Percentiles rank a stretch among this genome's conserved stretches.
These are phyloP conservation scores for Marmota flaviventris DNA, from an alignment of 2,113 vertebrate species.

Conservation along the genomic window DNA sequence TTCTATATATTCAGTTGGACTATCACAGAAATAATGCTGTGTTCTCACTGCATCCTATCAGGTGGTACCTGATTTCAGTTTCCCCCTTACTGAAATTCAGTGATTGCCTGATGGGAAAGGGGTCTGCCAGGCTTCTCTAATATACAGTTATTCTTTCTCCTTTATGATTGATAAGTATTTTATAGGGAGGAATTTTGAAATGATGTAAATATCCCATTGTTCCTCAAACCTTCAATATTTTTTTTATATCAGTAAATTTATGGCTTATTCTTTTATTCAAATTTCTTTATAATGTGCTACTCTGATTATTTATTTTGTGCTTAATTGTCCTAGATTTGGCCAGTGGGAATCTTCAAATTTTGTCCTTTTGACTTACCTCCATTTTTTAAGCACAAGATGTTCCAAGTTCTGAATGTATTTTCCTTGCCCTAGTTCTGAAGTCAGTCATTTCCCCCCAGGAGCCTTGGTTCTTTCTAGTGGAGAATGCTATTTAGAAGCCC, in stretches of 20 bases:
- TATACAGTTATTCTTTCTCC: neutral
- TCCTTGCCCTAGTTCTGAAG: neutral
- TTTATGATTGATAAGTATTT: neutral
- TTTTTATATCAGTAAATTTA: neutral
- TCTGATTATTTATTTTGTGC: neutral
- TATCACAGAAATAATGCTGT: neutral
- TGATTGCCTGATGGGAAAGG: neutral
- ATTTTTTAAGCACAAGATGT: neutral
- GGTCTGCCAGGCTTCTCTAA: neutral
- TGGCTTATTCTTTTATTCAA: neutral
- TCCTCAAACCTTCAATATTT: neutral
- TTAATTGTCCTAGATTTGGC: neutral
- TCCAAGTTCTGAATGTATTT: neutral
- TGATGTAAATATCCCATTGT: neutral
- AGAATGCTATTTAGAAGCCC: neutral
- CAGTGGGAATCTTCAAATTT: conserved; percentile 18
- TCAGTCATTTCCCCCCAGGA: neutral
- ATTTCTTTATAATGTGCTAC: neutral
- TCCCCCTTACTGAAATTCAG: neutral
- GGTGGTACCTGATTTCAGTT: neutral
- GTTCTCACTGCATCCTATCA: neutral
- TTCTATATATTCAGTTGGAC: neutral
- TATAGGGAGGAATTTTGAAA: neutral
- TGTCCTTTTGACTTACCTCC: neutral
- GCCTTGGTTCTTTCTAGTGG: neutral